A percentile compares a stretch with the other conserved stretches of the same genome.
phyloP scores from a whole-genome alignment of 2,797 vertebrate species.

The Cyprinella venusta region DNA sequence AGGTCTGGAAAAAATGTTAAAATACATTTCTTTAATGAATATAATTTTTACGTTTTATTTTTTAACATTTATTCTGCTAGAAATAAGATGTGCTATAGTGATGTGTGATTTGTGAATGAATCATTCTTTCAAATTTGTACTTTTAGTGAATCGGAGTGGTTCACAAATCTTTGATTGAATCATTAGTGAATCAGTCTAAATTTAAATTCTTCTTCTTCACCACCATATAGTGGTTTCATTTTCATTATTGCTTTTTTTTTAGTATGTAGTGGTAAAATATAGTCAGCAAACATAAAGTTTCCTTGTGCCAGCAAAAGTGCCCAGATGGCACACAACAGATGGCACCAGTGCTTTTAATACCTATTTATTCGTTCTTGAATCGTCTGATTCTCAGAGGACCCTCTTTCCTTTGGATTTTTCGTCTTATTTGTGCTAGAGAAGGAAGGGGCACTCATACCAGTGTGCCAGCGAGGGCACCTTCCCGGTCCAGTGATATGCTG shows the following conservation, averaged over 20 bases:
- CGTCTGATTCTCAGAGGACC: slow-evolving; percentile 48
- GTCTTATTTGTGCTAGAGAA: slow-evolving; percentile 40
- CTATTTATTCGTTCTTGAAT: slow-evolving; percentile 53
- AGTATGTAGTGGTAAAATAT: background rate
- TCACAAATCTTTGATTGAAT: background rate
- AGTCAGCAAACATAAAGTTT: slow-evolving; percentile 26
- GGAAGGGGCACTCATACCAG: too few species aligned
- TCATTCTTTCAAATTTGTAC: background rate
- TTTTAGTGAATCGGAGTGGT: background rate
- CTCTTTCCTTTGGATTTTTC: slow-evolving; percentile 33
- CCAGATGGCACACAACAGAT: slow-evolving; percentile 56
- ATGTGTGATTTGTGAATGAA: background rate
- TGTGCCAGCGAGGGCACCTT: slow-evolving; percentile 34
- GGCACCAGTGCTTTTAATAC: slow-evolving; percentile 39
- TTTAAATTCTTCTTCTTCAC: background rate
- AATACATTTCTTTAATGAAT: background rate
- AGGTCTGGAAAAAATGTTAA: background rate
- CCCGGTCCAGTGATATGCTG: slow-evolving; percentile 52
- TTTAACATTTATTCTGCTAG: background rate
- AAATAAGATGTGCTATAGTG: background rate
- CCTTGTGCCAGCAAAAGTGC: slow-evolving; percentile 13
- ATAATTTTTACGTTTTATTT: background rate
- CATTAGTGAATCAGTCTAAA: background rate
- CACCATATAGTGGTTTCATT: background rate
- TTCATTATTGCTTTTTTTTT: background rate